Evolutionary conservation across 2,113 vertebrate genomes (phyloP).

Genomic region (Synodontis membranacea): DNA sequence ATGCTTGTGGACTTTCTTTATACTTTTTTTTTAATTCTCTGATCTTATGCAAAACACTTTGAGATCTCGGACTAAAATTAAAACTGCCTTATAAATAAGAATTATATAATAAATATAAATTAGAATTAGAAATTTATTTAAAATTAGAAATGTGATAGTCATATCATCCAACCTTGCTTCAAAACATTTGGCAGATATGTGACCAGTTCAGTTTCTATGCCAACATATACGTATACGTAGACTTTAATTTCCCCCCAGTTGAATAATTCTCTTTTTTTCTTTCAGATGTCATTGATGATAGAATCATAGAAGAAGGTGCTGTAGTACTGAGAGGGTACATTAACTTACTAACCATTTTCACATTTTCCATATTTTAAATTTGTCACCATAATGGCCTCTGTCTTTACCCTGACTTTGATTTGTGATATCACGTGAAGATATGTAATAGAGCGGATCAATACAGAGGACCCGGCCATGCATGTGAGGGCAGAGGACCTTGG

Average conservation of each 20-base stretch:
- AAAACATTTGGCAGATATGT: not conserved
- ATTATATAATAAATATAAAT: not conserved
- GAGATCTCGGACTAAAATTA: not conserved
- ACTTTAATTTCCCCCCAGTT: not conserved
- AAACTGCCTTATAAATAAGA: not conserved
- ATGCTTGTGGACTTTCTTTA: not conserved
- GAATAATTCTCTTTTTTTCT: constrained; percentile 10
- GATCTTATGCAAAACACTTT: not conserved
- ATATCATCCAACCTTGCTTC: not conserved
- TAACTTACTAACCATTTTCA: not conserved
- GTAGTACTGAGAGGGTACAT: constrained; percentile 71
- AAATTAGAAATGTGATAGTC: not conserved
- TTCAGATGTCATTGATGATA: constrained; percentile 72
- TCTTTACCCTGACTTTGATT: not conserved
- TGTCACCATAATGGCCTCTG: not conserved
- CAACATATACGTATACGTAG: not conserved
- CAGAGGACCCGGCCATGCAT: constrained; percentile 57
- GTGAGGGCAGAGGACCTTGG: constrained; percentile 69
- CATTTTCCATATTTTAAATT: not conserved
- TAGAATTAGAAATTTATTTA: not conserved
- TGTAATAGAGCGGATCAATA: constrained; percentile 64
- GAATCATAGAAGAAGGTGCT: constrained; percentile 67
- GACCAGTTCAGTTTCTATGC: not conserved
- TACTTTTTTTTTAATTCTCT: not conserved
- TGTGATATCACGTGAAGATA: constrained; percentile 63